Evolutionary conservation across 1,140 invertebrate species (phyloP), one percentile per base, ranked within the genome.

Genomic region (Trissolcus basalis): DNA sequence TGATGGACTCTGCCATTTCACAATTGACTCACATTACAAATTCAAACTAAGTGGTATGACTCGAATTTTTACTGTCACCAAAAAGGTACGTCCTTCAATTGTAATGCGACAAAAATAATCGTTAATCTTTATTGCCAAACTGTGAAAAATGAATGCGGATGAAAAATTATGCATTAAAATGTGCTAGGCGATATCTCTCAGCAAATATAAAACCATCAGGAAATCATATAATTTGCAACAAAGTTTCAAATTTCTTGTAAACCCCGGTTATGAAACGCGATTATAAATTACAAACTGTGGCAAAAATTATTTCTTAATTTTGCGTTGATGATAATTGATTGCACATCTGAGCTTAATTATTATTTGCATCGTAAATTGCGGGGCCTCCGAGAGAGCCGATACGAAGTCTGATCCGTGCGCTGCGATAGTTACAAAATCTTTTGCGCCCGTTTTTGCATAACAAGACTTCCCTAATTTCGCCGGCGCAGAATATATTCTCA

Each of bases 381-480:
- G n/a, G n/a, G n/a, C n/a, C n/a, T n/a, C n/a, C n/a, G n/a, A n/a
- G n/a, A n/a, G n/a, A n/a, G n/a, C n/a, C n/a, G n/a, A n/a, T n/a
- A n/a, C n/a, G n/a, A n/a, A 15, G 12, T 50, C n/a, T 1, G 11
- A 4, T 27, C 1, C 5, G 12, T 41, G 7, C n/a, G 36, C 35
- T 10, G n/a, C 36, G 55, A 6, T 9, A 16, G 43, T 67, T 53
- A 50, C 36, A 56, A 63, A 63, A 53, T 19, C 32, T 14, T 1
- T 27, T 39, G 36, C 33, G 47, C 35, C 36, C 16, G 41, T 45
- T 44, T 63, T 63, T 51, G 50, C 39, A 43, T 53, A 49, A 56
- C 10, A n/a, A 10, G 8, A 54, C 43, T 69, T 69, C 56, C 56
- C 56, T 45, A 60, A 69, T 69, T 60, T 69, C 55, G 12, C 13